Evolutionary conservation across 1,140 invertebrate species (phyloP).

Genomic region (Leguminivora glycinivorella): DNA sequence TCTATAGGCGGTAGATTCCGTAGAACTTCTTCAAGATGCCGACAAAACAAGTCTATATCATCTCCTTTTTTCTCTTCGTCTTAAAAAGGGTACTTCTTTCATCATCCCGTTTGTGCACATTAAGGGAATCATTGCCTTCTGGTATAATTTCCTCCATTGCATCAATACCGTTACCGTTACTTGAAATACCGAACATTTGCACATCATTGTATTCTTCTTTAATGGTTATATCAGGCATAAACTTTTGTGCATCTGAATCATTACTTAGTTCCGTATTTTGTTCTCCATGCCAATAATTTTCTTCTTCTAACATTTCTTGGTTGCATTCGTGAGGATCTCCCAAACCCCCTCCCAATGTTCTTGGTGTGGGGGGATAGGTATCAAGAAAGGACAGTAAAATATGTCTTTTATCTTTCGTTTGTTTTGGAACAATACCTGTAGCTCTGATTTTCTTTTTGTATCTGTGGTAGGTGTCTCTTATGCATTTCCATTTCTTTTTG

Average conservation of each 20-base stretch:
- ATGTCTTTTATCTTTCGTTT: background rate
- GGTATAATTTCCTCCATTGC: background rate
- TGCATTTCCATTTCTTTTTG: slow-evolving; percentile 18
- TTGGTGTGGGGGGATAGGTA: too few species aligned
- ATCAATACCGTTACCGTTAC: background rate
- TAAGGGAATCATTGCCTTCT: background rate
- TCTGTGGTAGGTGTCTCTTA: background rate
- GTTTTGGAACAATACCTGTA: background rate
- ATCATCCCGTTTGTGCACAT: background rate
- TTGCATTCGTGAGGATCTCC: too few species aligned
- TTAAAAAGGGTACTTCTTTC: background rate
- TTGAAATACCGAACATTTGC: too few species aligned
- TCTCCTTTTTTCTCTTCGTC: background rate
- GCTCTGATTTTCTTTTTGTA: background rate
- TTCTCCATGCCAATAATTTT: too few species aligned
- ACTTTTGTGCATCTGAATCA: too few species aligned
- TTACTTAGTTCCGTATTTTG: too few species aligned
- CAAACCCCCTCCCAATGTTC: too few species aligned
- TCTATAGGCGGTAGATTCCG: background rate
- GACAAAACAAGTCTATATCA: background rate
- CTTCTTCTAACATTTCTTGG: too few species aligned
- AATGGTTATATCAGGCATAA: too few species aligned
- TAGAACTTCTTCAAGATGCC: background rate
- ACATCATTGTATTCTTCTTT: too few species aligned
- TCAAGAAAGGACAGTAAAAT: background rate